phyloP scores from a whole-genome alignment of 2,113 vertebrate species.

The Rafetus swinhoei region DNA sequence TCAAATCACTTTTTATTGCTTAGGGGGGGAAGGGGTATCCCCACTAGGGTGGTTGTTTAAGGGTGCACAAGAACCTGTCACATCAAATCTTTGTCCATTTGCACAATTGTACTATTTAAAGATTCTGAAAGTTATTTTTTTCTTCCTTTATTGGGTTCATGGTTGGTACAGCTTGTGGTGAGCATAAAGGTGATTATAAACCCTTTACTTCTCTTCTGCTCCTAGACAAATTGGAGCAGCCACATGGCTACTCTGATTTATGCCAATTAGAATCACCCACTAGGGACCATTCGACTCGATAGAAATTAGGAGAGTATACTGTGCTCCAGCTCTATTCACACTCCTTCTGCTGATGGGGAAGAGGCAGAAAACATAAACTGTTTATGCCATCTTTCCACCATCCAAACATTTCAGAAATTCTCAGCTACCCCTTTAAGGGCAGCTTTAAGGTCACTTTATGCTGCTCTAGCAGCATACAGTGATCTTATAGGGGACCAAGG shows the following conservation, averaged over 20 bases:
- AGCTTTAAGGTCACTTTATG: background rate
- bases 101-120: background rate
- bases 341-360: background rate
- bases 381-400: background rate
- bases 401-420: background rate
- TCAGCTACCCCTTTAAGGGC: background rate
- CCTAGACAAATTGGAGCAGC: background rate
- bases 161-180: background rate
- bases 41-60: background rate
- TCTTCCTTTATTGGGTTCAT: background rate
- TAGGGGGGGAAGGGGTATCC: background rate
- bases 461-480: background rate
- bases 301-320: background rate
- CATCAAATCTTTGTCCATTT: background rate
- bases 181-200: background rate
- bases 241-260: background rate
- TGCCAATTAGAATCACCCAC: background rate
- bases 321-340: background rate
- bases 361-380: background rate
- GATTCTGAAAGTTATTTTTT: background rate
- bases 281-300: background rate
- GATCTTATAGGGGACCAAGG: background rate
- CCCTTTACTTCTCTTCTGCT: background rate
- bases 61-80: background rate
- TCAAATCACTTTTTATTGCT: fast-evolving